phyloP scores from a whole-genome alignment of 2,113 vertebrate genomes.

The Nycticorax nycticorax region DNA sequence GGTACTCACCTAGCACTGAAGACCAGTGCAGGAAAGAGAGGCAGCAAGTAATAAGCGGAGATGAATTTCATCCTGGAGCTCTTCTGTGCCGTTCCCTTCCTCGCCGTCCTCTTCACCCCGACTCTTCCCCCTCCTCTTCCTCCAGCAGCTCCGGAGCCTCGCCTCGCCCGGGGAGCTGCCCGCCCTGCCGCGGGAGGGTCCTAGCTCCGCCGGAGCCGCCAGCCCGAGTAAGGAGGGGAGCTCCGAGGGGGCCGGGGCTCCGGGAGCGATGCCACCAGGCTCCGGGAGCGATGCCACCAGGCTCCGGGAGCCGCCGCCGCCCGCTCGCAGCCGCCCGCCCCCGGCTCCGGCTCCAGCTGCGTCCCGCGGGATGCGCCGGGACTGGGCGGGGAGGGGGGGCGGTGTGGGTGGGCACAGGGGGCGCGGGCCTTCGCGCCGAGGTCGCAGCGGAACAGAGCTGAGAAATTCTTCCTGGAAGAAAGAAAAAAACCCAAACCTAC shows the following conservation, averaged over 20 bases:
- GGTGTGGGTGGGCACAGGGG: background rate
- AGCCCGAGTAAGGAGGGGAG: background rate
- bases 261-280: slow-evolving; percentile 58
- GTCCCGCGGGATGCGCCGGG: too few relatives aligned
- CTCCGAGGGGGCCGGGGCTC: slow-evolving; percentile 22
- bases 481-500: background rate
- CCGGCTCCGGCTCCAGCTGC: slow-evolving; percentile 17
- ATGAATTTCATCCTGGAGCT: slow-evolving; percentile 71
- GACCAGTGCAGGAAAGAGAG: slow-evolving; percentile 68
- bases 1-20: slow-evolving; percentile 75
- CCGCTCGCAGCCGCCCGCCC: background rate
- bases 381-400: background rate
- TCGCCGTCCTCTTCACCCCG: background rate
- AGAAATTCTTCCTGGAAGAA: background rate
- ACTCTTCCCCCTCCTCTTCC: background rate
- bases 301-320: background rate
- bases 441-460: background rate
- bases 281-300: background rate
- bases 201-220: background rate
- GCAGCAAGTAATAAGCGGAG: slow-evolving; percentile 70
- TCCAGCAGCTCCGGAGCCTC: background rate
- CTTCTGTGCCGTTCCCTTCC: background rate
- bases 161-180: background rate
- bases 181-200: background rate
- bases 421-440: background rate